Evolutionary conservation across 2,113 vertebrate species (phyloP), one percentile per base, ranked within the genome.

Genomic region (Crotalus tigris): DNA sequence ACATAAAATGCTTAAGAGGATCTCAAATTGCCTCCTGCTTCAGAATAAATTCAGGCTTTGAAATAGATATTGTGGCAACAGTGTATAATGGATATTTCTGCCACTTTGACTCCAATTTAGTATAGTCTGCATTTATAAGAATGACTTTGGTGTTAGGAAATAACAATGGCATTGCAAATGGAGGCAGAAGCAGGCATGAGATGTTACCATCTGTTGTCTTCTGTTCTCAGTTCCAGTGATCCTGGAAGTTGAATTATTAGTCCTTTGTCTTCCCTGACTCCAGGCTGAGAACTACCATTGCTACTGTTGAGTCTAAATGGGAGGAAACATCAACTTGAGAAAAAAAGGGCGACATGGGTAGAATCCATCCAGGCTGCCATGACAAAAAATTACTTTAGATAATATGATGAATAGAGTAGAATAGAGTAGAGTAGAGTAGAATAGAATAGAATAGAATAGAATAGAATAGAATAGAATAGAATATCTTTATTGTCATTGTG

Each of bases 1-100:
- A 58, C 39, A 92, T 51, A 89, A 95, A 95, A 90, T 94, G 57
- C 89, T 85, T 90, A 69, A 93, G 91, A 91, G 13, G 90, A 91
- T 87, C 93, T 92, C 90, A 96, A 94, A 96, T 95, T 95, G 44
- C 89, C 55, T 95, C 87, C 93, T 96, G 94, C 92, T 58, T 24
- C 17, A 69, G 93, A 94, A 59, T 87, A 95, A 95, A 96, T 95
- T 86, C 95, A 94, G 89, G 59, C 57, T 89, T n/a, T 91, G 92
- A 95, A 64, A 46, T 54, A 49, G 1, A 1, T 92, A 8, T 61
- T 93, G 33, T 0, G 85, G 93, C 89, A 92, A 91, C 54, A 85
- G 51, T 3, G 11, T 12, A 81, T 90, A 87, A 93, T 88, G 91
- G 91, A 94, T 94, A 58, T 93, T 92, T 86, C 58, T 39, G 54